Conservation (phyloP, 2,797 vertebrate genomes). For the Ataeniobius toweri region DNA sequence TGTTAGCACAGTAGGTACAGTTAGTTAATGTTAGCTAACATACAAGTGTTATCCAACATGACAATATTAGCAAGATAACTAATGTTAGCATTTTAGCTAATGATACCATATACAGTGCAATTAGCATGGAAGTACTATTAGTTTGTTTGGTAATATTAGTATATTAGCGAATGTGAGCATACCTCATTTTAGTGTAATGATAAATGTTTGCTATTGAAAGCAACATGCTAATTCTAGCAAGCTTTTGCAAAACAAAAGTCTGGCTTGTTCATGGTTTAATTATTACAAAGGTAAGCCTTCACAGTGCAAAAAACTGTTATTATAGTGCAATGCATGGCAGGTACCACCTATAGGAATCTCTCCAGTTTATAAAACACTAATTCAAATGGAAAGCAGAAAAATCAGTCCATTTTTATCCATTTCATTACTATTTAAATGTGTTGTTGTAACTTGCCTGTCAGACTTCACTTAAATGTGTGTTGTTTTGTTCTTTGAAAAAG, state of each 20-base stretch:
- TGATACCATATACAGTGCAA: not conserved
- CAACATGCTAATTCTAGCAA: not conserved
- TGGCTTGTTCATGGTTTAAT: not conserved
- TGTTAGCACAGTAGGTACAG: not conserved
- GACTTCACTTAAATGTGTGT: constrained; percentile 14
- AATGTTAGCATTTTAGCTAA: not conserved
- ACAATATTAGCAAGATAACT: not conserved
- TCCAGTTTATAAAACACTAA: not conserved
- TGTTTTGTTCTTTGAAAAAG: not conserved
- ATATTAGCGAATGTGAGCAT: no score
- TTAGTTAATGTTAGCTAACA: not conserved
- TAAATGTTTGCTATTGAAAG: not conserved
- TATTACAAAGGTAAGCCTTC: not conserved
- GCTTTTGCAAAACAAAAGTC: not conserved
- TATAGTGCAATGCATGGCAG: not conserved
- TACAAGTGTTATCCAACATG: not conserved
- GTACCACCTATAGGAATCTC: not conserved
- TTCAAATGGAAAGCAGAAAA: not conserved
- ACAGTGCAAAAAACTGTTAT: not conserved
- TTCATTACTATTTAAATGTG: not conserved
- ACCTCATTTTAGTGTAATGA: not conserved
- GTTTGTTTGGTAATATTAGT: not conserved
- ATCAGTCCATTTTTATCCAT: not conserved
- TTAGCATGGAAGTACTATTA: not conserved
- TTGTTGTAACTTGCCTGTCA: not conserved